Conservation (phyloP, 2,113 vertebrate species). For the Boulengeromyrus knoepffleri region DNA sequence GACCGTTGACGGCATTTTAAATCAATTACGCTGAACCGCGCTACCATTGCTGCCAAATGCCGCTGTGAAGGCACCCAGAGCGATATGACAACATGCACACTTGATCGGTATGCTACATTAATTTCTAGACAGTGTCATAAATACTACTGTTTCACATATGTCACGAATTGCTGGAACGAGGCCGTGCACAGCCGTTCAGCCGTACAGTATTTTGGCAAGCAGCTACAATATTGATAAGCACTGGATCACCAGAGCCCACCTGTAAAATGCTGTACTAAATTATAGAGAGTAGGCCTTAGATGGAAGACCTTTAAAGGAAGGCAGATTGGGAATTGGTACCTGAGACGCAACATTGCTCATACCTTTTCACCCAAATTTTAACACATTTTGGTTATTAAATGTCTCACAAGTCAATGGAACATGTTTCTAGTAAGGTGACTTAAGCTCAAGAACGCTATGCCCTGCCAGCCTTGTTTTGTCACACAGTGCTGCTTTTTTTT, state of each 20-base stretch:
- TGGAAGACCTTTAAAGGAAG: neutral
- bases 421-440: neutral
- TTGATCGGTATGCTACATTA: neutral
- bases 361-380: neutral
- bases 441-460: neutral
- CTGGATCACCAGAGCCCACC: neutral
- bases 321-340: neutral
- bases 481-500: neutral
- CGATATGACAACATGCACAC: neutral
- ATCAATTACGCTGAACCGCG: neutral
- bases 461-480: neutral
- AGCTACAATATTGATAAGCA: neutral
- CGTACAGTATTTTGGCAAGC: neutral
- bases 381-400: neutral
- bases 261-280: neutral
- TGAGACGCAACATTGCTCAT: neutral
- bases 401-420: neutral
- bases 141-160: neutral
- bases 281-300: neutral
- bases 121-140: conserved; percentile 12
- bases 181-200: neutral
- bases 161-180: neutral
- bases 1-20: neutral
- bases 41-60: neutral
- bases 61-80: neutral